Evolutionary conservation across 2,888 invertebrate genomes (phyloP).

Genomic region (Diloba caeruleocephala): DNA sequence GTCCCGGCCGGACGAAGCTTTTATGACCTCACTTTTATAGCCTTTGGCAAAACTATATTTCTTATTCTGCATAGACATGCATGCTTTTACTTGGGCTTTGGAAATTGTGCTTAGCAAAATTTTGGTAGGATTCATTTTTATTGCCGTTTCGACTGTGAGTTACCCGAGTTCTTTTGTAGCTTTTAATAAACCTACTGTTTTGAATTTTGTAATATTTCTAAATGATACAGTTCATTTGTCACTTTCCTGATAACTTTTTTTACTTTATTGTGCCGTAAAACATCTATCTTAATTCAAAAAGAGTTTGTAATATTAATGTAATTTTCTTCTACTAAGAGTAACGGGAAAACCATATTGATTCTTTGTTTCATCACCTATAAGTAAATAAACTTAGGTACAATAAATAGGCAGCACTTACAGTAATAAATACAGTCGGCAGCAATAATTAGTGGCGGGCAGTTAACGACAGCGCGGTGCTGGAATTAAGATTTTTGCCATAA

Average conservation of each 20-base stretch:
- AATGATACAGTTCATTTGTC: too few species aligned
- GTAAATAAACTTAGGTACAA: constrained; percentile 48
- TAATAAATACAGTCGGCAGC: constrained; percentile 84
- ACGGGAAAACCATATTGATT: constrained; percentile 20
- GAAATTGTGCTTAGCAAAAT: too few species aligned
- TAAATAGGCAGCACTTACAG: constrained; percentile 60
- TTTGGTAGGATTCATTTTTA: too few species aligned
- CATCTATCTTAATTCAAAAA: too few species aligned
- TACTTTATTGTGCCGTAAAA: too few species aligned
- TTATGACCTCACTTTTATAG: constrained; percentile 84
- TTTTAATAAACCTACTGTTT: too few species aligned
- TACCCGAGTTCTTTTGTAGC: too few species aligned
- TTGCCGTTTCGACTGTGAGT: too few species aligned
- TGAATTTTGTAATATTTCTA: too few species aligned
- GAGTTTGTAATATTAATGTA: too few species aligned
- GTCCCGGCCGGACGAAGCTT: constrained; percentile 82
- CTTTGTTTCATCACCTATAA: constrained; percentile 13
- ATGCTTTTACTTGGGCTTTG: constrained; percentile 26
- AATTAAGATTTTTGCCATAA: constrained; percentile 89
- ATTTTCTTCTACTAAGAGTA: too few species aligned
- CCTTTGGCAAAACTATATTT: constrained; percentile 83
- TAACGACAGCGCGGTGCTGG: constrained; percentile 81
- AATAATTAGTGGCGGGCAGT: constrained; percentile 87
- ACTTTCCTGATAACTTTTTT: too few species aligned
- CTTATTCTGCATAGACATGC: constrained; percentile 62